These are phyloP conservation scores for Cryptomyrus ogoouensis DNA, from an alignment of 2,113 vertebrate species.

Conservation along the genomic window DNA sequence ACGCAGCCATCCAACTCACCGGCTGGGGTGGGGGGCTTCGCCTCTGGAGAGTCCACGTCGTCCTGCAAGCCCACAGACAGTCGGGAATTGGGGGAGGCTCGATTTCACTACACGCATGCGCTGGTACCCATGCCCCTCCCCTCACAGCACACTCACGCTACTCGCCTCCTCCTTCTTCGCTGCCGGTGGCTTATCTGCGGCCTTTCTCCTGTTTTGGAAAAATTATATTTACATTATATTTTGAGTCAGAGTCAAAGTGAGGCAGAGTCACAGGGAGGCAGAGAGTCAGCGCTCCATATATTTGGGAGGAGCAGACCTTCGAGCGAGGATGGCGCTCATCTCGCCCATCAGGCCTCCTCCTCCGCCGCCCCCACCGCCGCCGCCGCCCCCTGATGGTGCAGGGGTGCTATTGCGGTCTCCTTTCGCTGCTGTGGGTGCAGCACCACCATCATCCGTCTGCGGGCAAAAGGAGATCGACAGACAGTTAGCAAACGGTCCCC, in stretches of 20 bases:
- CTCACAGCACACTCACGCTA: slow-evolving; percentile 50
- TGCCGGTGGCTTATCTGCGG: slow-evolving; percentile 47
- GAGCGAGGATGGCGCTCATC: slow-evolving; percentile 76
- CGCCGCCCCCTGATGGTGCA: slow-evolving; percentile 31
- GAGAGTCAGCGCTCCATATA: not conserved
- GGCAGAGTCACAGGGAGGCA: not conserved
- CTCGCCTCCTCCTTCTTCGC: slow-evolving; percentile 49
- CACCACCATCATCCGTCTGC: slow-evolving; percentile 54
- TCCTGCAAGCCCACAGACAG: slow-evolving; percentile 48
- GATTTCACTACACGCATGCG: not conserved
- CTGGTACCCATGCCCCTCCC: not conserved
- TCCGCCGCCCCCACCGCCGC: slow-evolving; percentile 41
- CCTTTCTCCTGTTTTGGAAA: slow-evolving; percentile 60
- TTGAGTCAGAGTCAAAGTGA: not conserved
- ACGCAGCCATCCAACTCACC: slow-evolving; percentile 32
- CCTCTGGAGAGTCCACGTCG: slow-evolving; percentile 38
- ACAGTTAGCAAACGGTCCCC: not conserved
- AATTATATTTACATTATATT: not conserved
- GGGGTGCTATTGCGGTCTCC: slow-evolving; percentile 43
- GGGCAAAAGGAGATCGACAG: not conserved
- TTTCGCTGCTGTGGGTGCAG: slow-evolving; percentile 41
- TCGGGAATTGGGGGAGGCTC: not conserved
- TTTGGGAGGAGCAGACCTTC: slow-evolving; percentile 53
- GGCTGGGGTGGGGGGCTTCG: slow-evolving; percentile 46
- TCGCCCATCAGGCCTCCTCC: slow-evolving; percentile 71